Evolutionary conservation across 2,797 vertebrate genomes (phyloP), one percentile per base, ranked within the genome.

Genomic region (Sebastes trivittatus): DNA sequence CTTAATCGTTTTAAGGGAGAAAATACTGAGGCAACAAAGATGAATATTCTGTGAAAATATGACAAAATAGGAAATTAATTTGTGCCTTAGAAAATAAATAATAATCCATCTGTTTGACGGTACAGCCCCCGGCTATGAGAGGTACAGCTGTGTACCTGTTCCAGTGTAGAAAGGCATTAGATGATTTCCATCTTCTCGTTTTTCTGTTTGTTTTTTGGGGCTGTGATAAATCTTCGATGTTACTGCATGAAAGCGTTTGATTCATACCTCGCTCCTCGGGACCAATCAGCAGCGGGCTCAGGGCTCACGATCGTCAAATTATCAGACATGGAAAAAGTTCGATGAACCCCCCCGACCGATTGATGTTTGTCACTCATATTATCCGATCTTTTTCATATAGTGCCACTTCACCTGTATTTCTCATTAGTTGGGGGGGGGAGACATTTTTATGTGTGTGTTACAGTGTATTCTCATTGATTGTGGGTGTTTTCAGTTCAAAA

Each of bases 61-160:
- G 59, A 78, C 70, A 56, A 88, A 80, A 77, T 38, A 68, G 80
- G 32, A 83, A 81, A 85, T 78, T 80, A 70, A 86, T 93, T 87
- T 93, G 95, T 95, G 95, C 95, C 95, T 96, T 95, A 94, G 92
- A 83, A 84, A 75, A 84, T 62, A 71, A 42, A 73, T 65, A 69
- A 78, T 56, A 72, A 74, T 76, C 77, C 73, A 59, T 70, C 7
- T 58, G 63, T 67, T 61, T 7, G 18, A 78, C 60, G 73, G 72
- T 27, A 20, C 49, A 20, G 56, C 32, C 30, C 36, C 54, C 14
- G 16, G 13, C 11, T 67, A 4, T 6, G 7, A 60, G n/a, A 63
- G 62, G 6, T 55, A 3, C 22, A 56, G 4, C 75, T 54, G 29
- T 59, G 29, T 61, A 36, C 34, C 54, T n/a, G 63, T 54, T 5